Base-by-base conservation (phyloP, 2,888 invertebrate species). In the Eristalis tenax region DNA sequence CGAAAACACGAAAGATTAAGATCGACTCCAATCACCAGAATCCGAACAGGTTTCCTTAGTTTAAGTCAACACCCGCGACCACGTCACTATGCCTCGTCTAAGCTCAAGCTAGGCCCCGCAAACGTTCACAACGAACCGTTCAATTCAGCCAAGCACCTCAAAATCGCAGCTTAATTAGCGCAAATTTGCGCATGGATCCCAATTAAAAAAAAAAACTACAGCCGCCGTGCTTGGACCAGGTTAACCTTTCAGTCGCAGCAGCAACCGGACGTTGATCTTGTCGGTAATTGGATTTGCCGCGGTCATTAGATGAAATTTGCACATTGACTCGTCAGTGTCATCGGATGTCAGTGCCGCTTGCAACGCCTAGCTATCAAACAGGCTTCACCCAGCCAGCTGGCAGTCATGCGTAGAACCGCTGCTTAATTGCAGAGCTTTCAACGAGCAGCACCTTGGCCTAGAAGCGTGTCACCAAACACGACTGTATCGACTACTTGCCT, bases 401-500 rank as follows among this genome's bases (percentile, higher is more conserved):
- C 63, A 63, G 18, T 5, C 63, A 28, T 63, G 63, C 63, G 63
- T 63, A 63, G 63, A 63, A 63, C 32, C 32, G n/a, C 5, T 8
- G 18, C 50, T 18, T 50, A 50, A 50, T 50, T 50, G 50, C 15
- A 28, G 8, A 63, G 26, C n/a, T 63, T 63, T 32, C n/a, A n/a
- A 63, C n/a, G 26, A 10, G 15, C 28, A 6, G 6, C 56, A 56
- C 69, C 69, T 69, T 69, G 69, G 69, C 69, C 56, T 26, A 69
- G 32, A 56, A 22, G 11, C 13, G 32, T 69, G 56, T 28, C 50
- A 50, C 18, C 50, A 50, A 5, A 56, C 56, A 56, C 43, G 32
- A 15, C 18, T 11, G 2, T 13, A 18, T 63, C 32, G 28, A 63
- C 63, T n/a, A 4, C 10, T 63, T 15, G 63, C 1, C 50, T 18